Evolutionary conservation across 2,113 vertebrate species (phyloP), one percentile per base, ranked within the genome.

Genomic region (Oncorhynchus clarkii): DNA sequence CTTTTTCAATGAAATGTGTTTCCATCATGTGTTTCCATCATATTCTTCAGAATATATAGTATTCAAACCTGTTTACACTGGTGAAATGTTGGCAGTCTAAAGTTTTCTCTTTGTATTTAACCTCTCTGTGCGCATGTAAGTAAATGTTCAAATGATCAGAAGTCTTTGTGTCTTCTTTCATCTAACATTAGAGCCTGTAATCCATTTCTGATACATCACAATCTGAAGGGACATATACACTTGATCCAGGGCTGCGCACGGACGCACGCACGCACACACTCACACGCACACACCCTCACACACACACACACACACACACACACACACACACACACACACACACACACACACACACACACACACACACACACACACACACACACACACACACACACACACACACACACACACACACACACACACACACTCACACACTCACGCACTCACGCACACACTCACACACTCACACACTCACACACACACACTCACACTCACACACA

Each of bases 71-170:
- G 70, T 88, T 93, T 88, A 87, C 90, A 90, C 90, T 93, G 93
- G 93, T 94, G 92, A 93, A 91, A 88, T 88, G 82, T 78, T 85
- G 79, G 12, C 67, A 62, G 77, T 69, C 65, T 81, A 45, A 20
- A 51, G 75, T 26, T 85, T 75, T 79, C 26, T 77, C 83, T 78
- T 74, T 85, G 81, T 86, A 74, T 89, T 89, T 86, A 87, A 90
- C 73, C 76, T 74, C 67, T 78, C 69, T 85, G 77, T 85, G 77
- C 90, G 90, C 90, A 91, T 93, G 89, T 90, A 83, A 92, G 91
- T 91, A 93, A 92, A 92, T 75, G 67, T 83, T 88, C 5, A 77
- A 82, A 76, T 80, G 71, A 78, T 51, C 75, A 74, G 65, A 76
- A 29, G 75, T 85, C 80, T 77, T 45, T 81, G 84, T 83, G 88